Percentiles rank a stretch among this genome's conserved stretches.
phyloP scores from a whole-genome alignment of 1,140 invertebrate genomes.

The Ganaspis sp. region DNA sequence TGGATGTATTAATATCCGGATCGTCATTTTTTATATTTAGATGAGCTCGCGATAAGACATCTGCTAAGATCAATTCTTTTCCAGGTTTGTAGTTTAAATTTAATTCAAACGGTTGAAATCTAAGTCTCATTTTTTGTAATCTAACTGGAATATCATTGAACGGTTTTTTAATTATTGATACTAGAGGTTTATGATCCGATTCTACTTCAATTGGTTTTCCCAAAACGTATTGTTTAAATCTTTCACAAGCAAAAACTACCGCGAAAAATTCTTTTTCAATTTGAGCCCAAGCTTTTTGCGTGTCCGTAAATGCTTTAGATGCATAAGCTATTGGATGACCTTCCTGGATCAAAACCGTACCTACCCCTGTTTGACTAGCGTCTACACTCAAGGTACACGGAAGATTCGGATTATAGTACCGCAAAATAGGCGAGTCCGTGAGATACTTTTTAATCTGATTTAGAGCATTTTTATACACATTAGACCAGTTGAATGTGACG shows the following conservation, averaged over 20 bases:
- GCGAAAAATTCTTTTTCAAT: constrained; percentile 74
- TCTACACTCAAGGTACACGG: constrained; percentile 57
- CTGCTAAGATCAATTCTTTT: not conserved
- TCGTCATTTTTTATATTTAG: not conserved
- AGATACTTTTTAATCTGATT: constrained; percentile 44
- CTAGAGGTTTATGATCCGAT: too few relatives aligned
- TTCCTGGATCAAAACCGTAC: constrained; percentile 59
- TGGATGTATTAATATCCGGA: not conserved
- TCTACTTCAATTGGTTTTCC: too few relatives aligned
- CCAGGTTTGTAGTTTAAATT: not conserved
- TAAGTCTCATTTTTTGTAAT: too few relatives aligned
- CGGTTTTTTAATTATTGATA: too few relatives aligned
- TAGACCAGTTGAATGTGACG: constrained; percentile 32
- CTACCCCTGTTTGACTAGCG: constrained; percentile 62
- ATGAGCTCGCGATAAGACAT: not conserved
- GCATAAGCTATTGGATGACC: constrained; percentile 60
- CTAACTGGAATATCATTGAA: too few relatives aligned
- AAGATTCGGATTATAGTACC: constrained; percentile 54
- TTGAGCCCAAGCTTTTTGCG: constrained; percentile 66
- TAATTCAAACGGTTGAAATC: not conserved
- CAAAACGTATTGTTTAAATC: too few relatives aligned
- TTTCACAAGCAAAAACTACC: constrained; percentile 63
- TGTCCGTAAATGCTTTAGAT: constrained; percentile 55
- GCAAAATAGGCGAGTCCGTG: constrained; percentile 52
- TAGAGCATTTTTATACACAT: constrained; percentile 35